These are phyloP conservation scores for Parazoanthus darwini DNA, from an alignment of 92 coral and sea anemone species.

Conservation along the genomic window DNA sequence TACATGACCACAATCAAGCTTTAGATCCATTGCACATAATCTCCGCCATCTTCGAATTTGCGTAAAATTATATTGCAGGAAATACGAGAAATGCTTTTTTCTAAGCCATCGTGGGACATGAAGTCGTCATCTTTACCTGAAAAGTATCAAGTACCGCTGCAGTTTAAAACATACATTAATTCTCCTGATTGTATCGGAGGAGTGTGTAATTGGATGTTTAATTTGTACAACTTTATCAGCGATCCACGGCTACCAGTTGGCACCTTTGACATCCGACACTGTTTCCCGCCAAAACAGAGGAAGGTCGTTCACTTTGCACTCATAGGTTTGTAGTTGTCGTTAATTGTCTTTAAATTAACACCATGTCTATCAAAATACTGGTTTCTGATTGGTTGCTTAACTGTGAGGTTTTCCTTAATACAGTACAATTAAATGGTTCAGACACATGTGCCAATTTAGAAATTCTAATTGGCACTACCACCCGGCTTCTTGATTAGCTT, in stretches of 20 bases:
- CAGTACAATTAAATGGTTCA: too few relatives aligned
- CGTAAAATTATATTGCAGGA: conserved; percentile 22
- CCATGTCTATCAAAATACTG: too few relatives aligned
- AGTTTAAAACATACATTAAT: conserved; percentile 4
- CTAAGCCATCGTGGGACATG: conserved; percentile 69
- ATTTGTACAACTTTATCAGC: conserved; percentile 62
- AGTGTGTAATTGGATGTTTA: background rate
- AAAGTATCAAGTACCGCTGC: conserved; percentile 67
- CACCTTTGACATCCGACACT: conserved; percentile 61
- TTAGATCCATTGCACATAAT: background rate
- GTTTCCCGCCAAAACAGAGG: conserved; percentile 50
- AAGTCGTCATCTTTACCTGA: conserved; percentile 47
- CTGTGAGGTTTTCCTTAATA: too few relatives aligned
- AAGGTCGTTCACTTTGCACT: conserved; percentile 18
- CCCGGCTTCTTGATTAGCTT: too few relatives aligned
- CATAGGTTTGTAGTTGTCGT: conserved; percentile 7
- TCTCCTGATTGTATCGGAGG: background rate
- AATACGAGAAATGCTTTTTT: conserved; percentile 55
- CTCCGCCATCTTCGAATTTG: background rate
- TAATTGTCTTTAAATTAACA: too few relatives aligned
- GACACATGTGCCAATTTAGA: too few relatives aligned
- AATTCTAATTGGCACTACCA: too few relatives aligned
- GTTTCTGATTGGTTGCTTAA: too few relatives aligned
- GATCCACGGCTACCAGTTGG: conserved; percentile 51
- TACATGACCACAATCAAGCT: too few relatives aligned